A percentile compares a stretch with the other conserved stretches of the same genome.
Conservation (phyloP, 2,797 vertebrate species). For the Pseudochirops cupreus region DNA sequence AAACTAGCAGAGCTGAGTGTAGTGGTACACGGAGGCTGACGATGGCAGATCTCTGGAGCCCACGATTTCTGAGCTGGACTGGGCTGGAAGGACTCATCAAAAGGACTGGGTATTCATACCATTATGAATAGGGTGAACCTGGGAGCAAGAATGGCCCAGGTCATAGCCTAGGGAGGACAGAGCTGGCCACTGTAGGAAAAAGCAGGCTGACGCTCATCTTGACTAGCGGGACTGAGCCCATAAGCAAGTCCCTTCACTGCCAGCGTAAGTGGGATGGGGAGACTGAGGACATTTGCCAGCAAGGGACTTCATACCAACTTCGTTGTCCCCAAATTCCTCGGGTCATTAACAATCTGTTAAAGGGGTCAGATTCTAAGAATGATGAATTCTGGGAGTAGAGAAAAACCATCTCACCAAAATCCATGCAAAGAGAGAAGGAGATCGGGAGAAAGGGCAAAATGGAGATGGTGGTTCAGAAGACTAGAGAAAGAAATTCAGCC, state of each 20-base stretch:
- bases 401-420: neutral
- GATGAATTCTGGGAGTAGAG: neutral
- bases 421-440: slow-evolving; percentile 1
- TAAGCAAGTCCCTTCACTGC: neutral
- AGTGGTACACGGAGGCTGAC: neutral
- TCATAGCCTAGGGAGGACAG: neutral
- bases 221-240: neutral
- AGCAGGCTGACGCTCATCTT: neutral
- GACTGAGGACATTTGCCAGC: neutral
- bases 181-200: neutral
- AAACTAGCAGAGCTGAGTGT: neutral
- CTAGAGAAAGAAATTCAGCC: neutral
- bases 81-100: neutral
- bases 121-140: neutral
- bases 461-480: neutral
- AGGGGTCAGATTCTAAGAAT: neutral
- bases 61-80: neutral
- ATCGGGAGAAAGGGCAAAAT: neutral
- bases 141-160: neutral
- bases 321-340: neutral
- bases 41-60: neutral
- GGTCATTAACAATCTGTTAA: neutral
- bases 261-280: neutral
- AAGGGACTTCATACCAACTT: neutral
- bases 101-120: neutral